Conservation (phyloP, 2,113 vertebrate species). For the Mesoclemmys tuberculata region DNA sequence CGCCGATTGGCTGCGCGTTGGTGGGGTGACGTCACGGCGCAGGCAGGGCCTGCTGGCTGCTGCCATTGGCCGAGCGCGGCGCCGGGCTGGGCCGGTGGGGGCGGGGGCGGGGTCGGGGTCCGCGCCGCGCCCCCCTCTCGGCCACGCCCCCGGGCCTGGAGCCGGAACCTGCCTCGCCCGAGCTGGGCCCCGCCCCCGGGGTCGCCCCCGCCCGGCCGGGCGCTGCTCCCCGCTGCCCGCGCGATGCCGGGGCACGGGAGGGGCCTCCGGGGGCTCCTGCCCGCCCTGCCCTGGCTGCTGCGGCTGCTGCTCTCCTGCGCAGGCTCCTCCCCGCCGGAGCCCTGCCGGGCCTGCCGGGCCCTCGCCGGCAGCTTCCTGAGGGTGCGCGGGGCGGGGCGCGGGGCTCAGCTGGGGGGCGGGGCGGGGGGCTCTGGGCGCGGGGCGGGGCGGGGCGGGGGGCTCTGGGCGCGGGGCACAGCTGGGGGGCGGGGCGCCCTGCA, state of each 20-base stretch:
- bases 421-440: too few relatives aligned
- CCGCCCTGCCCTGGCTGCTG: background rate
- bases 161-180: too few relatives aligned
- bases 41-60: conserved; percentile 7
- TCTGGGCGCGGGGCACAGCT: background rate
- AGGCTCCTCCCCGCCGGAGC: conserved; percentile 78
- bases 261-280: background rate
- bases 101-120: background rate
- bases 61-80: conserved; percentile 48
- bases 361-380: conserved; percentile 88
- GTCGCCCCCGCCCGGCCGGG: too few relatives aligned
- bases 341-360: conserved; percentile 89
- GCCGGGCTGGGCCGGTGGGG: background rate
- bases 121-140: too few relatives aligned
- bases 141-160: too few relatives aligned
- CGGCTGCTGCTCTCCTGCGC: background rate
- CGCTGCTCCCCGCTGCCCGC: too few relatives aligned
- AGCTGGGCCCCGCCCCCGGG: too few relatives aligned
- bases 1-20: conserved; percentile 22
- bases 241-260: too few relatives aligned
- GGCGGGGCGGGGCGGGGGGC: too few relatives aligned
- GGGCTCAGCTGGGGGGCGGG: too few relatives aligned
- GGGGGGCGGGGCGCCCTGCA: background rate
- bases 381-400: too few relatives aligned
- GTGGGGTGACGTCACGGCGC: background rate